phyloP scores from a whole-genome alignment of 2,797 vertebrate species.

The Lithobates sylvaticus region DNA sequence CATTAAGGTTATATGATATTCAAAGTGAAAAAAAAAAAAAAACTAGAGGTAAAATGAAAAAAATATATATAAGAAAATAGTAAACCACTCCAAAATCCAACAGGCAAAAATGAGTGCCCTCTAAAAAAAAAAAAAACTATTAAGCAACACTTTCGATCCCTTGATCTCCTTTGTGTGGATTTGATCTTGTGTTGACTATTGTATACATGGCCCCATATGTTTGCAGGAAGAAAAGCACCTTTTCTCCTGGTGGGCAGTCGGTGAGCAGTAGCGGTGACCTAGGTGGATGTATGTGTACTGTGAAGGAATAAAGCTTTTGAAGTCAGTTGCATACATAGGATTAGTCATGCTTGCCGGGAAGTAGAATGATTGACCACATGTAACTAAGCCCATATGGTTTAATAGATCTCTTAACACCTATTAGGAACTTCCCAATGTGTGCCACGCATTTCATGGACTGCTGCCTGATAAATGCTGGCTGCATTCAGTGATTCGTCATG shows the following conservation, averaged over 20 bases:
- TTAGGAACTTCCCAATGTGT: conserved; percentile 58
- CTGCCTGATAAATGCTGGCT: conserved; percentile 60
- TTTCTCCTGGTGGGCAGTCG: too few relatives aligned
- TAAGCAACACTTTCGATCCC: too few relatives aligned
- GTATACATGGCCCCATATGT: background rate
- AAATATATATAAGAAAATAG: too few relatives aligned
- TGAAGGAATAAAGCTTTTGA: conserved; percentile 66
- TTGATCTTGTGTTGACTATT: background rate
- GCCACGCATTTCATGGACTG: conserved; percentile 54
- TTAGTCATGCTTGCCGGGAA: conserved; percentile 66
- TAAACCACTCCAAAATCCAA: too few relatives aligned
- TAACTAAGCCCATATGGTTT: conserved; percentile 64
- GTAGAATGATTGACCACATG: conserved; percentile 64
- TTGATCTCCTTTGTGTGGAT: too few relatives aligned
- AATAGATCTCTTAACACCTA: conserved; percentile 60
- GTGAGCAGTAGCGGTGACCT: conserved; percentile 53
- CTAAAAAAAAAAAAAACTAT: too few relatives aligned
- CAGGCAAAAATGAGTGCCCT: too few relatives aligned
- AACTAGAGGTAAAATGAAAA: too few relatives aligned
- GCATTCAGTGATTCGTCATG: conserved; percentile 64
- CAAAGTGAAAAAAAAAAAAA: too few relatives aligned
- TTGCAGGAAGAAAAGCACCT: too few relatives aligned
- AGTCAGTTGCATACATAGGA: conserved; percentile 67
- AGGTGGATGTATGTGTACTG: conserved; percentile 12
- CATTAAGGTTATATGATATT: too few relatives aligned